Base-by-base conservation (phyloP, 1,140 invertebrate species). In the Phthorimaea operculella region DNA sequence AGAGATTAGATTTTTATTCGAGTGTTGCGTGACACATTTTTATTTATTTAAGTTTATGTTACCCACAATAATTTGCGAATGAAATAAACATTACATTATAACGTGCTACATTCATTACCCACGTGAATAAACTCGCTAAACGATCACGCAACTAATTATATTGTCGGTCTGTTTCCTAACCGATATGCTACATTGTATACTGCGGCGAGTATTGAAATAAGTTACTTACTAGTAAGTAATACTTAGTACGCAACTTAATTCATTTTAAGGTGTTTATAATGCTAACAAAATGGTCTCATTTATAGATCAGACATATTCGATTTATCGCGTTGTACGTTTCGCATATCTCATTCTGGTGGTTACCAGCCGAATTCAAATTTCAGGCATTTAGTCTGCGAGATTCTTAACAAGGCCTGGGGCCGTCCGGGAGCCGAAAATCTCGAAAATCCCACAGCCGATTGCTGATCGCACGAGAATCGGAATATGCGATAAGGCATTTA, bases 401-500 rank as follows among this genome's bases (percentile, higher is more conserved):
- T 83, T 83, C 79, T 83, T 81, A 83, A 81, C 78, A 69, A 71
- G 66, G 74, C 74, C 69, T 59, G 65, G 52, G 69, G 67, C 69
- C 11, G 59, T 59, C 56, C 63, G 70, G 64, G 62, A 63, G 66
- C 62, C 65, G 78, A 81, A 83, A 83, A 83, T 83, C 68, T 81
- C 71, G 76, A 79, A 83, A 83, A 79, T 83, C 64, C 67, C 68
- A 63, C 76, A 70, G 68, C 76, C 74, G 66, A 74, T 75, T 69
- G 71, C 76, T 73, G 66, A 74, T 75, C 70, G 73, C 69, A 80
- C 76, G 68, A 79, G 72, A 63, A 79, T 67, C 67, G 70, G 70
- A 83, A 75, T 83, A 81, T 77, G 75, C 76, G 68, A 74, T 79
- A 67, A 77, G 80, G 80, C 71, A 83, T 83, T 80, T 74, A 72